These are phyloP conservation scores for Corythornis madagascariensis DNA, from an alignment of 2,113 vertebrate species.

Conservation along the genomic window DNA sequence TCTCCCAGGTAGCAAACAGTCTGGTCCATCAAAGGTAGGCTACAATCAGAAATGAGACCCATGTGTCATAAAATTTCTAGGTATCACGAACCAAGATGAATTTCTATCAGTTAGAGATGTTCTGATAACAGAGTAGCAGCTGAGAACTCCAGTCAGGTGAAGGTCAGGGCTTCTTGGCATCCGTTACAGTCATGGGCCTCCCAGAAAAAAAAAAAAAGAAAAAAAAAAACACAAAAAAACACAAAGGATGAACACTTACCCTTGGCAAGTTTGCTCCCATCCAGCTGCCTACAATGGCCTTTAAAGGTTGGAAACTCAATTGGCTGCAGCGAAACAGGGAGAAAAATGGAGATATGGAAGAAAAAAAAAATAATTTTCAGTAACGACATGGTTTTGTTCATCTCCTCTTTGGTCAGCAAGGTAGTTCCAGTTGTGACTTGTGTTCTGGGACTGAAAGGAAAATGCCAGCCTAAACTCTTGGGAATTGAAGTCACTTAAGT, in stretches of 20 bases:
- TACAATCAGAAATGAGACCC: conserved; percentile 15
- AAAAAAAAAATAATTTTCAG: conserved; percentile 5
- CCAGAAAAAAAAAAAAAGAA: background rate
- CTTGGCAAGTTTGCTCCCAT: background rate
- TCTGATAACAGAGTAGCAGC: background rate
- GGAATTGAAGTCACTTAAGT: background rate
- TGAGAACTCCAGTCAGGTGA: background rate
- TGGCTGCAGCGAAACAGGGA: background rate
- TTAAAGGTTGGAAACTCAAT: background rate
- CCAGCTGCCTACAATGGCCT: background rate
- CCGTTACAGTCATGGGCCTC: background rate
- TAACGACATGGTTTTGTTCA: background rate
- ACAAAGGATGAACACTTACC: background rate
- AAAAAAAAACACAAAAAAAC: background rate
- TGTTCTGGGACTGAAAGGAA: background rate
- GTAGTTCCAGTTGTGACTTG: conserved; percentile 22
- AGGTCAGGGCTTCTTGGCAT: conserved; percentile 19
- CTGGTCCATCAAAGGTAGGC: background rate
- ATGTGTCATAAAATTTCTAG: conserved; percentile 5
- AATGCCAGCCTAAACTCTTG: rapidly evolving
- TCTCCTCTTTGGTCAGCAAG: background rate
- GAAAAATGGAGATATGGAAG: background rate
- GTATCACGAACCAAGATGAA: background rate
- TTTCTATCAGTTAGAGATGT: background rate
- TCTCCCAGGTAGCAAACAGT: conserved; percentile 17